These are phyloP conservation scores for Butorides virescens DNA, from an alignment of 2,113 vertebrate genomes.

Conservation along the genomic window DNA sequence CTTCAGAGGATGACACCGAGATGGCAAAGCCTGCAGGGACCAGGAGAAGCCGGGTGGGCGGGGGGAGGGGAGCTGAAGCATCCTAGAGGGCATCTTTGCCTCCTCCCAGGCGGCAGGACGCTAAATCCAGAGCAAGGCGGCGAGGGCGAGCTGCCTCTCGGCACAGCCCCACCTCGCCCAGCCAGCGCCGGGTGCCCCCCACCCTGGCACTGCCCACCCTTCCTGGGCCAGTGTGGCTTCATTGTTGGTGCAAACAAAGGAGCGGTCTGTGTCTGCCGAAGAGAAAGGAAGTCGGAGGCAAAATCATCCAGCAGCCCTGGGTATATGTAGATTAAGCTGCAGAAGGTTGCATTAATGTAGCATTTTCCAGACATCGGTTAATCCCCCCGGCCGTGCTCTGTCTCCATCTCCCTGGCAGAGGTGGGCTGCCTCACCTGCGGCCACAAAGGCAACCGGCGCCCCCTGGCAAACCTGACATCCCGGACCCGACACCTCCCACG, in stretches of 20 bases:
- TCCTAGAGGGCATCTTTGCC: constrained; percentile 31
- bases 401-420: background rate
- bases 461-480: background rate
- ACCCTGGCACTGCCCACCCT: constrained; percentile 33
- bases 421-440: background rate
- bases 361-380: constrained; percentile 15
- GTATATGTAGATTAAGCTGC: constrained; percentile 13
- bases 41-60: background rate
- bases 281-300: constrained; percentile 21
- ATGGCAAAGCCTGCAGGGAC: background rate
- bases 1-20: background rate
- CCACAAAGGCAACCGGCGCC: background rate
- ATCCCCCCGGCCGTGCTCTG: background rate
- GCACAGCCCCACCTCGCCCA: background rate
- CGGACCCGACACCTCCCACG: background rate
- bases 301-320: constrained; percentile 15
- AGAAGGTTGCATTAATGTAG: background rate
- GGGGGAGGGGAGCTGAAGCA: constrained; percentile 47
- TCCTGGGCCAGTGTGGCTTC: background rate
- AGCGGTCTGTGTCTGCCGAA: background rate
- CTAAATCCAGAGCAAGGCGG: background rate
- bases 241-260: constrained; percentile 64
- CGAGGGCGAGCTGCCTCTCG: background rate
- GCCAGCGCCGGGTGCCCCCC: background rate
- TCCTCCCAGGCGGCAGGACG: background rate